These are phyloP conservation scores for Monochamus saltuarius DNA, from an alignment of 1,140 invertebrate genomes.

Conservation along the genomic window DNA sequence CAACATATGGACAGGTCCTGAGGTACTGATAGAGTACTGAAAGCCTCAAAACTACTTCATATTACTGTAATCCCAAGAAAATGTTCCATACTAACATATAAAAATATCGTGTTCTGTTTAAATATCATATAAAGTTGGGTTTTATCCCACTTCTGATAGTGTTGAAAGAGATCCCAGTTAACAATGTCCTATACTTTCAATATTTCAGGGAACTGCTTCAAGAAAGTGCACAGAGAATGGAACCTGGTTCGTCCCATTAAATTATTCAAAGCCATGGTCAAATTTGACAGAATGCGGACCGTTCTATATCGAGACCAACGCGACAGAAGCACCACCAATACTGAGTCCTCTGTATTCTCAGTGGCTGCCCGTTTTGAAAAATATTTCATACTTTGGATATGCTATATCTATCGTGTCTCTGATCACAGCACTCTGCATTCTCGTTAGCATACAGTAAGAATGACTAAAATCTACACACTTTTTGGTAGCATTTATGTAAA, in stretches of 20 bases:
- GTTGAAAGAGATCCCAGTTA: background rate
- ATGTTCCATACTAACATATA: no score
- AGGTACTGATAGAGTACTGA: no score
- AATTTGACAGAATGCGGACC: slow-evolving; percentile 59
- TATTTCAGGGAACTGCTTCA: slow-evolving; percentile 57
- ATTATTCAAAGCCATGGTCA: slow-evolving; percentile 57
- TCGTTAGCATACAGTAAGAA: slow-evolving; percentile 69
- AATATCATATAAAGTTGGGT: no score
- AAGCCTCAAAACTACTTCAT: no score
- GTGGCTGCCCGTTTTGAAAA: slow-evolving; percentile 63
- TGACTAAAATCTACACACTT: slow-evolving; percentile 11
- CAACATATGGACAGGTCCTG: no score
- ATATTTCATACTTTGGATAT: slow-evolving; percentile 70
- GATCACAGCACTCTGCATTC: slow-evolving; percentile 64
- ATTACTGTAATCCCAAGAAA: no score
- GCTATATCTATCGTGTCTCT: slow-evolving; percentile 67
- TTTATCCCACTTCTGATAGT: background rate
- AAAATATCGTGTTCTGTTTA: no score
- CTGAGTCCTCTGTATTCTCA: slow-evolving; percentile 51
- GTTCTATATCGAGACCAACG: slow-evolving; percentile 19
- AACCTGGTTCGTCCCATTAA: slow-evolving; percentile 57
- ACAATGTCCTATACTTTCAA: background rate
- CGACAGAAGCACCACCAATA: slow-evolving; percentile 17
- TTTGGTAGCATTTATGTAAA: slow-evolving; percentile 24
- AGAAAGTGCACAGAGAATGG: slow-evolving; percentile 59